Evolutionary conservation across 2,888 invertebrate genomes (phyloP), one percentile per base, ranked within the genome.

Genomic region (Sinotaia quadrata): DNA sequence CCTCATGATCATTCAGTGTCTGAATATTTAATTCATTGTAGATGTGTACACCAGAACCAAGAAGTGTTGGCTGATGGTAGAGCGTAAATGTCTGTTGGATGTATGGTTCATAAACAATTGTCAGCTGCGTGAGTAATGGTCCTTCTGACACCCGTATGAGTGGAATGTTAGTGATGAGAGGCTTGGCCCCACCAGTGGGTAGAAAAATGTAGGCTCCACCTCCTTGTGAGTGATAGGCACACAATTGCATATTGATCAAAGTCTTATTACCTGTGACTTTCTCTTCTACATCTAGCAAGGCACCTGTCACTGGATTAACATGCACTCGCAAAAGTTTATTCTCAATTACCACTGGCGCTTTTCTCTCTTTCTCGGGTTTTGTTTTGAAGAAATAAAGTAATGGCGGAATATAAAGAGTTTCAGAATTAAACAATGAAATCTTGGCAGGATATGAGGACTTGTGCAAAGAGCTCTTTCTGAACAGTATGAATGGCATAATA

Each of bases 81-180:
- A 85, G 63, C 18, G 73, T 80, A 1, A 83, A 74, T 29, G 72
- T 68, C 63, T 84, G 83, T 24, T 70, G 72, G 24, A 84, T 58
- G 69, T 77, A 75, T 27, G 77, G 74, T 36, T 78, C 44, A 57
- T 76, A 83, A 78, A 95, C 91, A 0, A 95, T 94, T 0, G 94
- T 93, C 2, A 97, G 91, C 85, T 96, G 93, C 1, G 96, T 95
- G 37, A 93, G 92, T 12, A 97, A 90, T 0, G 93, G 93, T 0
- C 97, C 97, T 0, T 94, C 94, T 2, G 94, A 92, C 52, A 97
- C 94, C 54, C 95, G 92, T 24, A 97, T 93, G 66, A 93, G 92
- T 49, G 87, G 87, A 60, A 73, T 73, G 44, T 73, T 74, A 21
- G 71, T 72, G 36, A 72, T 69, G n/a, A 81, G 59, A 18, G 69